Percentiles rank a stretch among this genome's conserved stretches.
Evolutionary conservation across 2,888 invertebrate species (phyloP).

Genomic region (Cantharis rufa): DNA sequence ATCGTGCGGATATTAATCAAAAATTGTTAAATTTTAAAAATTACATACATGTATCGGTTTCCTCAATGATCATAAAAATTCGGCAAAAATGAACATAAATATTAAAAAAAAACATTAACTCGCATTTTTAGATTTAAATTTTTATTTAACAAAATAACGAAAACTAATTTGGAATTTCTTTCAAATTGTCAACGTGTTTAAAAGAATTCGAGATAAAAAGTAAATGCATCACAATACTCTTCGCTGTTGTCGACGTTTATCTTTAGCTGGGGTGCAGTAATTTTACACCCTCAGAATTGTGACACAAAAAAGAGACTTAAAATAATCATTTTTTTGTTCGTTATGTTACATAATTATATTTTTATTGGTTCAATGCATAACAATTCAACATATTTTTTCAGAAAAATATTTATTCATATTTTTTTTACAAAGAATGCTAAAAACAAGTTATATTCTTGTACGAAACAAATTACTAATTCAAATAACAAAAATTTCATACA

Average conservation of each 20-base stretch:
- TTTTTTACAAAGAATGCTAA: neutral
- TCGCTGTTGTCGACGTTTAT: neutral
- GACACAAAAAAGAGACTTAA: neutral
- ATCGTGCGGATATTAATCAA: neutral
- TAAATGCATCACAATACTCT: neutral
- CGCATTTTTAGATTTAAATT: neutral
- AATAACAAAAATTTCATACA: neutral
- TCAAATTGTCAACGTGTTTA: neutral
- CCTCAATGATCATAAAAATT: neutral
- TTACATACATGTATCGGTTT: too few species aligned
- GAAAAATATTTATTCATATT: neutral
- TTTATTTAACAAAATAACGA: neutral
- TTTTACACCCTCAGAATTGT: neutral
- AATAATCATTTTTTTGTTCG: neutral
- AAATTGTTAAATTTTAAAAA: neutral
- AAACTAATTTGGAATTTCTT: neutral
- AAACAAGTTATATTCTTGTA: neutral
- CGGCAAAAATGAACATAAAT: neutral
- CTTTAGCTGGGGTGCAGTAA: neutral
- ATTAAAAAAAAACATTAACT: neutral
- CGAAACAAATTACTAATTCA: neutral
- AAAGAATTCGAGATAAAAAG: neutral
- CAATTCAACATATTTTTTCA: neutral
- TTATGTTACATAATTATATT: neutral
- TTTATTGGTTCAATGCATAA: neutral